Evolutionary conservation across 2,888 invertebrate genomes (phyloP), one percentile per base, ranked within the genome.

Genomic region (Diarsia rubi): DNA sequence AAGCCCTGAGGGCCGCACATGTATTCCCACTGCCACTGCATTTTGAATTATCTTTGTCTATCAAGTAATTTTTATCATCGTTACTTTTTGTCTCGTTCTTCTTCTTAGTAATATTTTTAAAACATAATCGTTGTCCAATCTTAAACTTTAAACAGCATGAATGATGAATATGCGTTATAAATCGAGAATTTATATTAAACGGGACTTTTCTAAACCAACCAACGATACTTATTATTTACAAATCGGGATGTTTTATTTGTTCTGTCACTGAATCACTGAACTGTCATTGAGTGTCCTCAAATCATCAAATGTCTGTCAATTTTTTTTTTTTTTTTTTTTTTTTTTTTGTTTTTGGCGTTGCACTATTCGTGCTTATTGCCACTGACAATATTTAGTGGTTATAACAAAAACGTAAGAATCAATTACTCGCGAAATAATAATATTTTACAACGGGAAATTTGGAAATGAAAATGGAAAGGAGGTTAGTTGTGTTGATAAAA

Each of bases 1-100:
- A 98, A 94, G 45, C 98, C 98, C 44, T 97, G 97, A n/a, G 97
- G 97, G 69, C 98, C 98, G 91, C 98, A 98, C 89, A 98, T 97
- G 79, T 97, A 97, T 79, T 97, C 97, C 98, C 98, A 98, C 89
- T 97, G 97, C 98, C 98, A 98, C 83, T 91, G 88, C 73, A 94
- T 89, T 82, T 91, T 90, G 85, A 85, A 69, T 82, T 88, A 87
- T 85, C 89, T 93, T 93, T 93, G 64, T 78, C 72, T 74, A 76
- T 47, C 47, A 49, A 54, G 37, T 47, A 59, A 44, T 49, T 78
- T 66, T 78, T 69, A 63, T 37, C 79, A 79, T 75, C 59, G 68
- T 69, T 65, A 44, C 47, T 69, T 68, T 75, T 59, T 44, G 42
- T 31, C 24, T 52, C n/a, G n/a, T n/a, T n/a, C 63, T 67, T 63